phyloP scores from a whole-genome alignment of 1,140 invertebrate genomes.

The Gonatopus flavifemur region DNA sequence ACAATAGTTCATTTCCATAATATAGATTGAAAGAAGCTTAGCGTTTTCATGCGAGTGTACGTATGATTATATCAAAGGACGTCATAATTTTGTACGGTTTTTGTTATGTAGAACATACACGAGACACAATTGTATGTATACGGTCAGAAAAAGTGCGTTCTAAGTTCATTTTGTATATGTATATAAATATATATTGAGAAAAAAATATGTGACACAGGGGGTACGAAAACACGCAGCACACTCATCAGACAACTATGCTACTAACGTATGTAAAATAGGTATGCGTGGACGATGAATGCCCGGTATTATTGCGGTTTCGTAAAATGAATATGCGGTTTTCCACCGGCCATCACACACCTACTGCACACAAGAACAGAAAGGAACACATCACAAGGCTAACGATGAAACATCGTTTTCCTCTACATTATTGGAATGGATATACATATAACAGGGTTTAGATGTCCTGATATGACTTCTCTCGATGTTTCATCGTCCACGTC shows the following conservation, averaged over 20 bases:
- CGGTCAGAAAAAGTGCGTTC: too few relatives aligned
- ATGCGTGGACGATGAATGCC: constrained; percentile 1
- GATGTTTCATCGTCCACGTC: constrained; percentile 19
- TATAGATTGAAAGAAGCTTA: too few relatives aligned
- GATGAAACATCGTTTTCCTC: constrained; percentile 38
- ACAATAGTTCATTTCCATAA: too few relatives aligned
- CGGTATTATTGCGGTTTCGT: constrained; percentile 10
- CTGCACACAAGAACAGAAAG: constrained; percentile 48
- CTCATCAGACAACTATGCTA: constrained; percentile 41
- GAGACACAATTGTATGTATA: too few relatives aligned
- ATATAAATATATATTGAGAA: too few relatives aligned
- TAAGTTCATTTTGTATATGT: too few relatives aligned
- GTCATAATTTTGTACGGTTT: neutral
- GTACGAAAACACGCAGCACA: constrained; percentile 43
- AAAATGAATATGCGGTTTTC: too few relatives aligned
- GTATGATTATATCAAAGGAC: neutral
- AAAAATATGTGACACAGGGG: too few relatives aligned
- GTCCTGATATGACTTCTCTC: too few relatives aligned
- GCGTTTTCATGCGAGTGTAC: neutral
- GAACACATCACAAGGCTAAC: too few relatives aligned
- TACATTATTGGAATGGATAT: constrained; percentile 9
- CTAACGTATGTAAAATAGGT: constrained; percentile 11
- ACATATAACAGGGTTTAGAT: too few relatives aligned
- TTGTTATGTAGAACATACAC: neutral
- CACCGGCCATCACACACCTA: constrained; percentile 40